Evolutionary conservation across 1,140 invertebrate genomes (phyloP), one percentile per base, ranked within the genome.

Genomic region (Chlorops oryzae): DNA sequence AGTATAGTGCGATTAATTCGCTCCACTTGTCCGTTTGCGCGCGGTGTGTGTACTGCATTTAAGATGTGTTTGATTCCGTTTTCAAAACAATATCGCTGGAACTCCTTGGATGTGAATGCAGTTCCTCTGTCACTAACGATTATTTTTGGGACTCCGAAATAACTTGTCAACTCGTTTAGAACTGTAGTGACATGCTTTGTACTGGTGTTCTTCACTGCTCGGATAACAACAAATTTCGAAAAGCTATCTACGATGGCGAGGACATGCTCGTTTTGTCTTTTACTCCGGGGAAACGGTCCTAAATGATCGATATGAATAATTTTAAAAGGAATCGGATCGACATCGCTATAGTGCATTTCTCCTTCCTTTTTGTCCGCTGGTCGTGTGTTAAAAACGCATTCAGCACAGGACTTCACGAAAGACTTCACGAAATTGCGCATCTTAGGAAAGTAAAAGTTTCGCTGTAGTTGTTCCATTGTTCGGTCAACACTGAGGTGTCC

Each of bases 161-260:
- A 44, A 27, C 23, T 27, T 4, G 13, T 44, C 10, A 27, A 3
- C 23, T 44, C 41, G 9, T 17, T 9, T 12, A 44, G 18, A 5
- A 17, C 22, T 44, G 13, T 25, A 12, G 28, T n/a, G 15, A 44
- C 24, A 20, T 44, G 24, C 24, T 15, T 24, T 15, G 42, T 27
- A 15, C 23, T 17, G 24, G 24, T 25, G 28, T 20, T 41, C 23
- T 41, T 41, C 4, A 41, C 39, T 12, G 39, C 15, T n/a, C n/a
- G n/a, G n/a, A n/a, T n/a, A n/a, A n/a, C n/a, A n/a, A n/a, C n/a
- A 44, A 44, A 56, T 55, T 66, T 60, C 1, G 56, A 59, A 22
- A 67, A 65, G 1, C 45, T 42, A 25, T 63, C 58, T 0, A 62
- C 48, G 2, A 60, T 49, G 7, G 55, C 54, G 3, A 67, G 20